A percentile compares a stretch with the other conserved stretches of the same genome.
These are phyloP conservation scores for Plebejus melissa DNA, from an alignment of 2,888 invertebrate species.

Conservation along the genomic window DNA sequence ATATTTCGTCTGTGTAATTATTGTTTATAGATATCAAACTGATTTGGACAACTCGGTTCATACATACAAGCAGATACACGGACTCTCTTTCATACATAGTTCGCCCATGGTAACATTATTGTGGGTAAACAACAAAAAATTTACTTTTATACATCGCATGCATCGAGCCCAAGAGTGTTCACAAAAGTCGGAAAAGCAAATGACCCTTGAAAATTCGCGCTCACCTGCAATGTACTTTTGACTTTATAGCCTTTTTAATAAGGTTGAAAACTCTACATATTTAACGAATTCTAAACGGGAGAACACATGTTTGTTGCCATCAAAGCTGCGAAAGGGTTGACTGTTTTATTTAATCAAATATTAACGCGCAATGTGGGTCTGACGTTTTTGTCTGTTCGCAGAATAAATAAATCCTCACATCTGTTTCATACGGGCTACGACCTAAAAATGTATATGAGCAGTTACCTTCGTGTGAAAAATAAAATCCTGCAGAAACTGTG, in stretches of 20 bases:
- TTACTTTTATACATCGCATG: constrained; percentile 27
- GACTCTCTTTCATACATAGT: not conserved
- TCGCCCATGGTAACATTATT: not conserved
- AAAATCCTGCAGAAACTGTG: not conserved
- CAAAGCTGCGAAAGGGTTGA: constrained; percentile 32
- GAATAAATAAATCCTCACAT: constrained; percentile 32
- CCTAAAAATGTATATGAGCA: not conserved
- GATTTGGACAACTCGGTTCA: not conserved
- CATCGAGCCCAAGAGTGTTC: not conserved
- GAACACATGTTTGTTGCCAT: constrained; percentile 27
- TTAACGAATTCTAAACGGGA: constrained; percentile 22
- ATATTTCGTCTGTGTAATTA: no score
- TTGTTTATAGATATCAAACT: no score
- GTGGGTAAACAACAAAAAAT: not conserved
- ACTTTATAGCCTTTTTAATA: not conserved
- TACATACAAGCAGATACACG: not conserved
- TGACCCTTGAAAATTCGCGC: not conserved
- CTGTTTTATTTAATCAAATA: constrained; percentile 56
- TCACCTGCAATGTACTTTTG: not conserved
- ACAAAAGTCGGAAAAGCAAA: not conserved
- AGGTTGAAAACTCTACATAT: not conserved
- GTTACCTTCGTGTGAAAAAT: not conserved
- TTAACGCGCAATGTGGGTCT: constrained; percentile 61
- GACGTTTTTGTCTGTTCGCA: constrained; percentile 65
- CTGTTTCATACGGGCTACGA: not conserved